Evolutionary conservation across 1,140 invertebrate species (phyloP).

Genomic region (Pseudachorutes palmiensis): DNA sequence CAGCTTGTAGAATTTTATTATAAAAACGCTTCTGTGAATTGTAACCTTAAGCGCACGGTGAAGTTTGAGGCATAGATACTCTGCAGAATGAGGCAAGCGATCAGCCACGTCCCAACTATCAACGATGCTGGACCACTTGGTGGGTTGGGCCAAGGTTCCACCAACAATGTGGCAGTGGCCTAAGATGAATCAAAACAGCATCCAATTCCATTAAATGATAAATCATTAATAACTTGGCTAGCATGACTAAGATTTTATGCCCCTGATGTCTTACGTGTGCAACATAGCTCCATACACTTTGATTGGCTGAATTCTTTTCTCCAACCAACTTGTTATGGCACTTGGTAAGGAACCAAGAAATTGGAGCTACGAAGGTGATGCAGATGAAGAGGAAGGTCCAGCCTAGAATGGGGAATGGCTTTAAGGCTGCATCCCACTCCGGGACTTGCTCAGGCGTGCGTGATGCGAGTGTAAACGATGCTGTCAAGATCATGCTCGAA

Average conservation of each 20-base stretch:
- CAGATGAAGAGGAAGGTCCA: neutral
- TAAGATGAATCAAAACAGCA: neutral
- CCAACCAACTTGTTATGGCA: neutral
- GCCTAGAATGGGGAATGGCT: neutral
- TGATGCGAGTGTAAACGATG: neutral
- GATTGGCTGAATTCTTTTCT: neutral
- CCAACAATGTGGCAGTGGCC: conserved; percentile 4
- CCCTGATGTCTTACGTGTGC: neutral
- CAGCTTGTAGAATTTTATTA: no score
- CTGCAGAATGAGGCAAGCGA: conserved; percentile 13
- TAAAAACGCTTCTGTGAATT: no score
- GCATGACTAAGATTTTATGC: neutral
- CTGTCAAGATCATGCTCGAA: neutral
- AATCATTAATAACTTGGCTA: neutral
- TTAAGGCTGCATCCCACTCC: neutral
- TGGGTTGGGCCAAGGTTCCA: conserved; percentile 17
- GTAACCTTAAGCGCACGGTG: conserved; percentile 15
- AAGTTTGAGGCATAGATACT: conserved; percentile 21
- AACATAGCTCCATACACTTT: neutral
- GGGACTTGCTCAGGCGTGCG: neutral
- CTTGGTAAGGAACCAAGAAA: neutral
- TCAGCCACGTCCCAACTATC: conserved; percentile 13
- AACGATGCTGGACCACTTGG: conserved; percentile 12
- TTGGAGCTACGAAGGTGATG: neutral
- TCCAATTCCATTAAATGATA: neutral